These are phyloP conservation scores for Microchirus variegatus DNA, from an alignment of 2,797 vertebrate species.

Conservation along the genomic window DNA sequence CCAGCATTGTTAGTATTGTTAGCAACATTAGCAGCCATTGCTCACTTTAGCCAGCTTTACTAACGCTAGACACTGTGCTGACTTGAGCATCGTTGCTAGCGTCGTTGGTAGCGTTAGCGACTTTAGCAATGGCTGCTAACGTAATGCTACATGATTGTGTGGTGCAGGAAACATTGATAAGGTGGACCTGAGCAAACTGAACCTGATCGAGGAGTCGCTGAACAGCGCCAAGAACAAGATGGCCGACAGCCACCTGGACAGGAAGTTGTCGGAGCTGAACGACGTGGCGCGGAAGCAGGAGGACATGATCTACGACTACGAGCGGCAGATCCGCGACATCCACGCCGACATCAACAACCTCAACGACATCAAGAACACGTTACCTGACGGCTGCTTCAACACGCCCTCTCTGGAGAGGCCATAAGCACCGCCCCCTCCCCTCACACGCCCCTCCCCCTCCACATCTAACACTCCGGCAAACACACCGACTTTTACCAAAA, in stretches of 20 bases:
- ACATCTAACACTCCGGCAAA: constrained; percentile 74
- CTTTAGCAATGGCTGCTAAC: no score
- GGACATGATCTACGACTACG: constrained; percentile 89
- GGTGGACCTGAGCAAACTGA: constrained; percentile 92
- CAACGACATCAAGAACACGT: constrained; percentile 94
- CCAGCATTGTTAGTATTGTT: no score
- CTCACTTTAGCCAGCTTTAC: no score
- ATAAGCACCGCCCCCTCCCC: constrained; percentile 68
- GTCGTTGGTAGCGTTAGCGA: no score
- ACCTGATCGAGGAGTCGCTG: constrained; percentile 89
- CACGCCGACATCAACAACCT: constrained; percentile 93
- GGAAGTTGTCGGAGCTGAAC: constrained; percentile 89
- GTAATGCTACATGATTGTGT: neutral
- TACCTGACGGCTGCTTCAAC: constrained; percentile 96
- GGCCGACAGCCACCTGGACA: constrained; percentile 86
- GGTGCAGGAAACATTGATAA: constrained; percentile 91
- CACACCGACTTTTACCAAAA: constrained; percentile 76
- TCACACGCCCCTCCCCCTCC: constrained; percentile 43
- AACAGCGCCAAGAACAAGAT: constrained; percentile 91
- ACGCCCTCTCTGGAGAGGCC: constrained; percentile 93
- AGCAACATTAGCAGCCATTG: no score
- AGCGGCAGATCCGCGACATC: constrained; percentile 93
- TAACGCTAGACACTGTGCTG: no score
- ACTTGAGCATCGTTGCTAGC: no score
- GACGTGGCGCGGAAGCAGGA: constrained; percentile 89